phyloP scores from a whole-genome alignment of 2,797 vertebrate species.

The Pseudocheirus occidentalis region DNA sequence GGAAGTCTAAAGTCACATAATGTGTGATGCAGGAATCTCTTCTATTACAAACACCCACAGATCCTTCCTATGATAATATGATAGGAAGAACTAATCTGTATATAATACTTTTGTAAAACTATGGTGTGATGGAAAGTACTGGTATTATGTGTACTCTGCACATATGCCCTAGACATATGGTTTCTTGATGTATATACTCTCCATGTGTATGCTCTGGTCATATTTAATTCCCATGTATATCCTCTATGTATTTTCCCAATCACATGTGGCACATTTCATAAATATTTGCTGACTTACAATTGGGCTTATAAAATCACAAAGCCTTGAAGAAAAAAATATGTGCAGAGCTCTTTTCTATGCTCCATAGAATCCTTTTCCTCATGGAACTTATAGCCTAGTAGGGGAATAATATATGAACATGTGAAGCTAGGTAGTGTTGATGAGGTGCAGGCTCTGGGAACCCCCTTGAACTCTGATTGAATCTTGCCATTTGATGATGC shows the following conservation, averaged over 20 bases:
- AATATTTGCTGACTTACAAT: neutral
- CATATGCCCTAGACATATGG: neutral
- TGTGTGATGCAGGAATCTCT: neutral
- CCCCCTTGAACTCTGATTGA: too few species aligned
- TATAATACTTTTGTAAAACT: neutral
- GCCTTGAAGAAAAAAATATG: neutral
- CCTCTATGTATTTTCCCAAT: neutral
- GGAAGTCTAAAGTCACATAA: neutral
- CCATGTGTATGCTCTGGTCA: neutral
- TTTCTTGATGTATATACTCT: neutral
- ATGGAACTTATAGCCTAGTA: neutral
- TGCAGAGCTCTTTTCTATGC: neutral
- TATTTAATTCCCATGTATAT: neutral
- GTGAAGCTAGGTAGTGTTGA: neutral
- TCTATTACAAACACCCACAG: neutral
- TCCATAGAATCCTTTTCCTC: neutral
- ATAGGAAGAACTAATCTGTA: neutral
- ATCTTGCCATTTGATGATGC: too few species aligned
- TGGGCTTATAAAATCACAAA: neutral
- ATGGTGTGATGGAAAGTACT: neutral
- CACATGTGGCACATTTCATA: neutral
- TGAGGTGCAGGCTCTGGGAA: too few species aligned
- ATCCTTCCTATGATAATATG: neutral
- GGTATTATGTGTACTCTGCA: neutral
- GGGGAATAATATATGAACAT: neutral